Conservation (phyloP, 1,140 invertebrate species). For the Coenobita brevimanus region DNA sequence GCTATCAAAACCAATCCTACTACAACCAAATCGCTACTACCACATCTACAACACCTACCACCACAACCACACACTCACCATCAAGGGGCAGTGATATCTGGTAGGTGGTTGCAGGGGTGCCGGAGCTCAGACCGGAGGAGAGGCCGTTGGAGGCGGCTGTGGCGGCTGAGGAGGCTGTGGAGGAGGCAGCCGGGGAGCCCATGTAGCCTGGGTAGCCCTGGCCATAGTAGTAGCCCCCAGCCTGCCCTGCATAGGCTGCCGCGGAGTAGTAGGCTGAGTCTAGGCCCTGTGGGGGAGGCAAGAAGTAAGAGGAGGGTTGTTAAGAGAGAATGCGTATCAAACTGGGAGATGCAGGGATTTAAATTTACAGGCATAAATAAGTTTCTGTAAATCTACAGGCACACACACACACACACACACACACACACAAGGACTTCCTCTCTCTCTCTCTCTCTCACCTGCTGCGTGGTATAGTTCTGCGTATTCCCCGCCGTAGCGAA, state of each 20-base stretch:
- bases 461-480: conserved; percentile 58
- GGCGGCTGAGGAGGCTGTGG: conserved; percentile 34
- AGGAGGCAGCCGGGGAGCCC: conserved; percentile 73
- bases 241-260: conserved; percentile 55
- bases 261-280: conserved; percentile 64
- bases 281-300: conserved; percentile 45
- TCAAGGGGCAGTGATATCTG: conserved; percentile 58
- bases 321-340: neutral
- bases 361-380: too few species aligned
- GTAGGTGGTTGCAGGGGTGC: conserved; percentile 70
- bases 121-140: conserved; percentile 34
- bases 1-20: too few species aligned
- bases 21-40: too few species aligned
- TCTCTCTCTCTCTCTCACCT: conserved; percentile 28
- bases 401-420: neutral
- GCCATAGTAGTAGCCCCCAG: conserved; percentile 64
- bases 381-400: too few species aligned
- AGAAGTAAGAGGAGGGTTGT: neutral
- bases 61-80: conserved; percentile 36
- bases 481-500: conserved; percentile 53
- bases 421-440: neutral
- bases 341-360: neutral
- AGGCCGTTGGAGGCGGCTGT: conserved; percentile 55
- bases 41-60: too few species aligned
- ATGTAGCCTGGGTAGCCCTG: conserved; percentile 75